A percentile compares a stretch with the other conserved stretches of the same genome.
These are phyloP conservation scores for Melanchra persicariae DNA, from an alignment of 2,888 invertebrate species.

Conservation along the genomic window DNA sequence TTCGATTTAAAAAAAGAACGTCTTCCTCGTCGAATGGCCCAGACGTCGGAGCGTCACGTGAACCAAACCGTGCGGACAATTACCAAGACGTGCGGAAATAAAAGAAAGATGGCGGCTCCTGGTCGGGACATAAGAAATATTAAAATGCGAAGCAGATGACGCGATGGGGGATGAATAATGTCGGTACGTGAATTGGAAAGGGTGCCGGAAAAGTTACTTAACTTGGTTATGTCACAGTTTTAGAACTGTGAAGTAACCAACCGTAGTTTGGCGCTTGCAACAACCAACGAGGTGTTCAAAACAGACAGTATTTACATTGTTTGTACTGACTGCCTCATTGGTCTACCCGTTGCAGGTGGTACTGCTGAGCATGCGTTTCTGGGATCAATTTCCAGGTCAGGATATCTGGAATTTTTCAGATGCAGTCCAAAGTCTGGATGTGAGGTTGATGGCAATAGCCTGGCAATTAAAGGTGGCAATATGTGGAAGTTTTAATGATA, in stretches of 20 bases:
- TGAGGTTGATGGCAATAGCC: too few species aligned
- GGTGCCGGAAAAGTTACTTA: not conserved
- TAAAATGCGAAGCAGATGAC: conserved; percentile 28
- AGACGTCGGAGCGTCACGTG: conserved; percentile 40
- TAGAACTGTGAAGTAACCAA: too few species aligned
- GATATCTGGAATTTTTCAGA: too few species aligned
- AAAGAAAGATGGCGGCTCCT: conserved; percentile 36
- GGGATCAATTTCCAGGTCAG: too few species aligned
- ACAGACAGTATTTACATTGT: not conserved
- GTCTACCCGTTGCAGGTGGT: too few species aligned
- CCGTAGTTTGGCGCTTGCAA: too few species aligned
- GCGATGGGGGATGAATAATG: conserved; percentile 14
- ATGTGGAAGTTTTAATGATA: too few species aligned
- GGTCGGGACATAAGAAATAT: conserved; percentile 33
- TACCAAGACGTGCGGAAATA: conserved; percentile 42
- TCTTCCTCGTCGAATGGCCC: conserved; percentile 3
- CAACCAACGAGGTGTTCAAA: too few species aligned
- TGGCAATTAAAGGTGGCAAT: too few species aligned
- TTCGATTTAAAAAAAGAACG: conserved; percentile 40
- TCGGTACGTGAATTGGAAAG: not conserved
- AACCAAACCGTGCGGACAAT: conserved; percentile 50
- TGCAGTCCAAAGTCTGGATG: too few species aligned
- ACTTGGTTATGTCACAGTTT: not conserved
- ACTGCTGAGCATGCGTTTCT: too few species aligned
- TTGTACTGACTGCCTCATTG: too few species aligned